Evolutionary conservation across 2,888 invertebrate genomes (phyloP), one percentile per base, ranked within the genome.

Genomic region (Incurvaria masculella): DNA sequence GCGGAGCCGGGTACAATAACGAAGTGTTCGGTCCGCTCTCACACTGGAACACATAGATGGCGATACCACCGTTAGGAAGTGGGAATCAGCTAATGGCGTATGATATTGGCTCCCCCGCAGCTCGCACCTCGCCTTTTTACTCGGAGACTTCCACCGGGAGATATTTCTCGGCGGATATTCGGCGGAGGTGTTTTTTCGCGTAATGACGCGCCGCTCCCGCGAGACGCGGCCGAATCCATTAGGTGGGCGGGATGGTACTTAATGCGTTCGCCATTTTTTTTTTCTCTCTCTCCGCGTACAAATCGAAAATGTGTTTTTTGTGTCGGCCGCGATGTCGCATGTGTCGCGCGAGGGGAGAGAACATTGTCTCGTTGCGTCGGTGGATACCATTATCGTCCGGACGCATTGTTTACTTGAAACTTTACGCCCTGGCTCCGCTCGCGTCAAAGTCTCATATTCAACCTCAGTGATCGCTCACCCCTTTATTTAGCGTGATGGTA

Each of bases 71-170:
- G 76, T 76, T 75, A 39, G 78, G 76, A 79, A 78, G 70, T 73
- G 71, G 63, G 68, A 78, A 76, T 79, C 78, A 72, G 78, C 73
- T 79, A 79, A 79, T 79, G 79, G 79, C 74, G 78, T 79, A 79
- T 79, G 79, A 80, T 81, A 81, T 81, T 81, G 80, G 80, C 74
- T 78, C 76, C 76, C 76, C 68, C 68, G 74, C 67, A 74, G 73
- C 75, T 61, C 68, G 71, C 76, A 76, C 76, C 76, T 75, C 33
- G 33, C 4, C 11, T 71, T 73, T 69, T 68, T 57, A 49, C 44
- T 44, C 20, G 39, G 61, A 43, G 48, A 48, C 43, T 44, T 44
- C 40, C 48, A 23, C 42, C 23, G 40, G n/a, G 20, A 20, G 19
- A n/a, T 39, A 41, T 41, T 41, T 41, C 18, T 20, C 18, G 19